A percentile compares a stretch with the other conserved stretches of the same genome.
Conservation (phyloP, 64 coral and sea anemone species). For the Acropora yongei region DNA sequence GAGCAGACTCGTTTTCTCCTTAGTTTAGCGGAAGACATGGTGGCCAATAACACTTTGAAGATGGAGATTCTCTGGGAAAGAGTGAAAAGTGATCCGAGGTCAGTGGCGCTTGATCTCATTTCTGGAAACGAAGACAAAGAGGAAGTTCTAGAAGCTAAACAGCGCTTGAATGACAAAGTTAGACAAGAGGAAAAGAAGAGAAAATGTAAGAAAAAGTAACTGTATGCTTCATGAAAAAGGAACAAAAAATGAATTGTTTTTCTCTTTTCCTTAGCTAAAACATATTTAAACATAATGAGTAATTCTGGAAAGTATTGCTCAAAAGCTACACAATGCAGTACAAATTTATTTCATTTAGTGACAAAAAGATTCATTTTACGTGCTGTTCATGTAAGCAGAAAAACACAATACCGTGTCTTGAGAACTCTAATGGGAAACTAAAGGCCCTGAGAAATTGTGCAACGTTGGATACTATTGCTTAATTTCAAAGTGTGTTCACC, state of each 20-base stretch:
- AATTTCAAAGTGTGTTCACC: constrained; percentile 4
- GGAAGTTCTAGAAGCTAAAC: no score
- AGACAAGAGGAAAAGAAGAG: no score
- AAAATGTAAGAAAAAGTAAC: no score
- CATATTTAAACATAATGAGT: constrained; percentile 2
- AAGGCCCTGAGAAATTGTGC: constrained; percentile 22
- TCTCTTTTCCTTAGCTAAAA: constrained; percentile 7
- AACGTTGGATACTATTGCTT: not conserved
- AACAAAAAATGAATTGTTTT: constrained; percentile 22
- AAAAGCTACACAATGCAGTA: not conserved
- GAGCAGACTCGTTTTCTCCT: constrained; percentile 2
- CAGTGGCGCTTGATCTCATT: no score
- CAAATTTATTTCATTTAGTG: constrained; percentile 32
- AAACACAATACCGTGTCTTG: constrained; percentile 17
- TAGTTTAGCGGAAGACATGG: not conserved
- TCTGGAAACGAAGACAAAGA: no score
- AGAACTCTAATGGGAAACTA: constrained; percentile 10
- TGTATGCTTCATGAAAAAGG: not conserved
- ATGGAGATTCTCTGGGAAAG: no score
- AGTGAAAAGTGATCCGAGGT: no score
- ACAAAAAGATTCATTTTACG: constrained; percentile 10
- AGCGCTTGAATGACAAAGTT: no score
- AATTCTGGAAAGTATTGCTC: constrained; percentile 14
- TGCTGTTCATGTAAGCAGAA: constrained; percentile 21
- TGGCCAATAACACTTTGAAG: no score